These are phyloP conservation scores for Brachionus calyciflorus DNA, from an alignment of 1,140 invertebrate genomes.

Conservation along the genomic window DNA sequence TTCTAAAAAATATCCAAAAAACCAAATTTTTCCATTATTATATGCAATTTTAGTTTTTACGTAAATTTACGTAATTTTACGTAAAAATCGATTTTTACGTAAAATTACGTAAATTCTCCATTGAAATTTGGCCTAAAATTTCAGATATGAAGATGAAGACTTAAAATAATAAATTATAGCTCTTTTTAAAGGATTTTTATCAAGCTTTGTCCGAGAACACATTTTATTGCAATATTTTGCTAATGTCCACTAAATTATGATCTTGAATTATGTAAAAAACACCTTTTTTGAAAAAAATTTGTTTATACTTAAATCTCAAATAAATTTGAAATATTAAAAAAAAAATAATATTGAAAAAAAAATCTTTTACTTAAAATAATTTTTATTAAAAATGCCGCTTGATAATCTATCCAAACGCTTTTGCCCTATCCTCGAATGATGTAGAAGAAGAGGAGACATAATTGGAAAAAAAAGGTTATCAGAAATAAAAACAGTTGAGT, in stretches of 20 bases:
- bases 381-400: slow-evolving; percentile 19
- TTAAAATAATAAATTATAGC: slow-evolving; percentile 20
- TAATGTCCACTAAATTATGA: slow-evolving; percentile 4
- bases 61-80: too few species aligned
- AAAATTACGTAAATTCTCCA: too few species aligned
- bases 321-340: slow-evolving; percentile 6
- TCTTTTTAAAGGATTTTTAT: slow-evolving; percentile 10
- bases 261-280: slow-evolving; percentile 4
- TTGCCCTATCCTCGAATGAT: slow-evolving; percentile 3
- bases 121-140: too few species aligned
- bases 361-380: slow-evolving; percentile 15
- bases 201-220: slow-evolving; percentile 7
- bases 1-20: too few species aligned
- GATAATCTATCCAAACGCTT: slow-evolving; percentile 1
- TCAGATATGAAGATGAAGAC: slow-evolving; percentile 12
- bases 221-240: slow-evolving; percentile 23
- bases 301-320: slow-evolving; percentile 10
- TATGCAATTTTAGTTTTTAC: too few species aligned
- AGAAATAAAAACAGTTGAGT: slow-evolving; percentile 16
- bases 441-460: slow-evolving; percentile 1
- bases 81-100: too few species aligned
- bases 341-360: slow-evolving; percentile 11
- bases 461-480: slow-evolving; percentile 11
- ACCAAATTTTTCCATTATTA: too few species aligned
- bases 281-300: slow-evolving; percentile 10